Base-by-base conservation (phyloP, 1,140 invertebrate genomes). In the Whitmania pigra region DNA sequence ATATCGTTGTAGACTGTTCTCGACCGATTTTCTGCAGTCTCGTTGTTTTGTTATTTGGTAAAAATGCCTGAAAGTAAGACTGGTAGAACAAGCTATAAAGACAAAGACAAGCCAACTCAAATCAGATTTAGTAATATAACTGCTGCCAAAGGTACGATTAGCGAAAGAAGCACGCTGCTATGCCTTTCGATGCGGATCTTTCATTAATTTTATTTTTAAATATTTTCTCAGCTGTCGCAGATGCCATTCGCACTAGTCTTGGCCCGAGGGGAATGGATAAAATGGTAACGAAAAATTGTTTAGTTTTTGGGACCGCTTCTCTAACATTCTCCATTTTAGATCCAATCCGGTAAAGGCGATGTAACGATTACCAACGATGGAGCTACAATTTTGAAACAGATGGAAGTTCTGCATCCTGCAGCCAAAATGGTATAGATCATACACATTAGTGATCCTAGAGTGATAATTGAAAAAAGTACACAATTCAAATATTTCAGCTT, bases 361-460 rank as follows among this genome's bases (percentile, higher is more conserved):
- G 97, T 99, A 0, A 99, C 94, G 15, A 99, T 99, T 72, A 99
- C 96, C 66, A 99, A 99, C 86, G 97, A 99, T 87, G 97, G 97
- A 74, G 97, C 97, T 36, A 99, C 97, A 36, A 99, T 99, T 84
- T 84, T 99, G 54, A 97, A 98, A 82, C 90, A 99, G 85, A 99
- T 99, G 89, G 94, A 94, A 84, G 93, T 99, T 15, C 85, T 95
- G 76, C 97, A 99, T 84, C 97, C 97, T 72, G 94, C 97, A 76
- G 96, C 96, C 55, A 98, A 97, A 88, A 98, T 99, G 95, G 92
- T 94, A 86, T 80, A 49, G 3, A 74, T 76, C 31, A 31, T 27
- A 11, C 27, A 17, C n/a, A 29, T 71, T 54, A 49, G 57, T 70
- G 67, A 20, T 25, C 18, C 11, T 7, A 25, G 22, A 63, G n/a